Base-by-base conservation (phyloP, 2,888 invertebrate species). In the Zygothrica quintamaculata region DNA sequence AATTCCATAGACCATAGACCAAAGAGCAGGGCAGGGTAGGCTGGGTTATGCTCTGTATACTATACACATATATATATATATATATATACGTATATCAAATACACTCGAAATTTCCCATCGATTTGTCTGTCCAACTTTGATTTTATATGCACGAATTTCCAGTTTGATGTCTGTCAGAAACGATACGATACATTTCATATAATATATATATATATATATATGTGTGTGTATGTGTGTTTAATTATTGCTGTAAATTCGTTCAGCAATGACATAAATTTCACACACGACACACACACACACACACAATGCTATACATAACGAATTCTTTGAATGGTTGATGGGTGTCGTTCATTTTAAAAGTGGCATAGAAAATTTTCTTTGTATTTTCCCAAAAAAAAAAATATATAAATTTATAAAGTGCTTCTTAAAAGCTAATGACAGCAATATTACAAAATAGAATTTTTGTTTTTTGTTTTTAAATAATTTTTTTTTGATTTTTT, bases 61-160 rank as follows among this genome's bases (percentile, higher is more conserved):
- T n/a, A n/a, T n/a, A n/a, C n/a, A n/a, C n/a, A n/a, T n/a, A n/a
- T n/a, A n/a, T n/a, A n/a, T n/a, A n/a, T n/a, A 5, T 44, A 44
- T 75, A 29, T 29, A 2, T 29, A n/a, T 29, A 9, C n/a, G 9
- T 7, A 5, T 65, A 66, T 65, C 74, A 82, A 69, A 74, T 58
- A 66, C 46, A 73, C 74, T 74, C 76, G 73, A 74, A 57, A 72
- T 72, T 74, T 74, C 77, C 74, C 77, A 72, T 53, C 47, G 57
- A 42, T 72, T 65, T 37, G 57, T 48, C 31, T 6, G 12, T 36
- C 13, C 44, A 48, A 44, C 44, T 65, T 58, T 68, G 62, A 71
- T 80, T 84, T 80, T 29, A n/a, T 79, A 79, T 84, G 78, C 84
- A 84, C 78, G 84, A 84, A 81, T 84, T 71, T 81, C 71, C 15